Percentiles rank a stretch among this genome's conserved stretches.
These are phyloP conservation scores for Odontomachus brunneus DNA, from an alignment of 1,140 invertebrate genomes.

Conservation along the genomic window DNA sequence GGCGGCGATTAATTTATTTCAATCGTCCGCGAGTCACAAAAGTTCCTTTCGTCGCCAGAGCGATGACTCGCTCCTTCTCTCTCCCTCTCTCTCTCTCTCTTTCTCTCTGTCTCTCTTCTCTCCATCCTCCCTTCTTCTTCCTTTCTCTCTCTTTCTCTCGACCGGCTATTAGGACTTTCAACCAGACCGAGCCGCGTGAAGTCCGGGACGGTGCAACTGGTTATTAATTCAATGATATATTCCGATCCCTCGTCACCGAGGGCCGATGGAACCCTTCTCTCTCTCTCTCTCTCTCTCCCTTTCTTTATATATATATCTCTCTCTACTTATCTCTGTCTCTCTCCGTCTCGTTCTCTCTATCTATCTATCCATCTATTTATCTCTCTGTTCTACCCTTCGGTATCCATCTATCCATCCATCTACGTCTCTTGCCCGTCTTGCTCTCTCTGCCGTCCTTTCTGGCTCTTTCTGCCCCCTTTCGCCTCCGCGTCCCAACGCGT, in stretches of 20 bases:
- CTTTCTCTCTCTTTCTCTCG: slow-evolving; percentile 42
- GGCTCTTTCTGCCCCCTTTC: background rate
- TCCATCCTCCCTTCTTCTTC: slow-evolving; percentile 6
- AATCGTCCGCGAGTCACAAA: slow-evolving; percentile 58
- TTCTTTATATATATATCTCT: background rate
- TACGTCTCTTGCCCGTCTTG: background rate
- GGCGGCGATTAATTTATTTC: slow-evolving; percentile 61
- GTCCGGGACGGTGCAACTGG: slow-evolving; percentile 54
- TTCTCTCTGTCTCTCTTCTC: slow-evolving; percentile 9
- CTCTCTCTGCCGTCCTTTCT: background rate
- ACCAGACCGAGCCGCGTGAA: slow-evolving; percentile 41
- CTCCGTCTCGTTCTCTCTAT: background rate
- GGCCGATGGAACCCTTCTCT: slow-evolving; percentile 39
- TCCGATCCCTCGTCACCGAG: slow-evolving; percentile 57
- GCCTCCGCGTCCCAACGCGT: background rate
- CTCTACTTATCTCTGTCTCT: background rate
- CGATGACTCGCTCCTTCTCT: slow-evolving; percentile 37
- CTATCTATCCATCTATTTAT: slow-evolving; percentile 26
- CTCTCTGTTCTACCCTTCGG: slow-evolving; percentile 35
- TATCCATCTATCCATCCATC: slow-evolving; percentile 51
- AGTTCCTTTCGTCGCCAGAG: slow-evolving; percentile 54
- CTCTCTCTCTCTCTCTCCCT: slow-evolving; percentile 29
- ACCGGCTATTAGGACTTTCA: slow-evolving; percentile 51
- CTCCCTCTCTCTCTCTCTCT: background rate
- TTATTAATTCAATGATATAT: slow-evolving; percentile 64